Conservation (phyloP, 2,113 vertebrate species). For the Oncorhynchus clarkii region DNA sequence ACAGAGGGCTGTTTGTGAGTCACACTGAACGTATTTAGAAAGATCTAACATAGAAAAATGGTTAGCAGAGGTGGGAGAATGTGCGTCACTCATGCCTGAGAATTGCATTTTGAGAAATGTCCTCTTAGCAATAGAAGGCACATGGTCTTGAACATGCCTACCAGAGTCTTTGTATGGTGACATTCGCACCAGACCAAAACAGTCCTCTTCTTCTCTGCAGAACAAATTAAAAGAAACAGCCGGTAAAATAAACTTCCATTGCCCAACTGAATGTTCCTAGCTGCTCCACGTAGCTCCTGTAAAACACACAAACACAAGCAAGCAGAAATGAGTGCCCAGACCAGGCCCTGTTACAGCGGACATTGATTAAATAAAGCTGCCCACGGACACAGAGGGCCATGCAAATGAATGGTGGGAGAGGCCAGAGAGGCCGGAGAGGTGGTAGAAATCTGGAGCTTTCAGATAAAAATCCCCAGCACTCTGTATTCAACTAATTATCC, state of each 20-base stretch:
- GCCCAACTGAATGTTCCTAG: neutral
- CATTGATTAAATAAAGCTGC: slow-evolving; percentile 69
- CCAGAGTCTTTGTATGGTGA: no score
- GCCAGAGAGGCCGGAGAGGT: slow-evolving; percentile 29
- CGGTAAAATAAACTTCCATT: neutral
- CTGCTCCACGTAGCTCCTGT: slow-evolving; percentile 21
- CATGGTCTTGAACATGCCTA: no score
- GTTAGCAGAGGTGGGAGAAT: neutral
- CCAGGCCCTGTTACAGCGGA: slow-evolving; percentile 56
- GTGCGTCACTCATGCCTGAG: neutral
- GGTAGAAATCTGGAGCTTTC: slow-evolving; percentile 65
- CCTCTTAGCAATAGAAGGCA: no score
- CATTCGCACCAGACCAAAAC: neutral
- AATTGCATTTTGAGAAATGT: neutral
- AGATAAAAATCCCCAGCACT: slow-evolving; percentile 61
- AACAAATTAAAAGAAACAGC: neutral
- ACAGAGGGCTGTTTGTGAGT: neutral
- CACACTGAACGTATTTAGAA: neutral
- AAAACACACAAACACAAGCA: slow-evolving; percentile 25
- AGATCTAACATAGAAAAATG: neutral
- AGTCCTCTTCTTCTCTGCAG: neutral
- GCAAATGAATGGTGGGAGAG: slow-evolving; percentile 51
- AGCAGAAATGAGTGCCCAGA: slow-evolving; percentile 52
- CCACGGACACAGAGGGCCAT: slow-evolving; percentile 44
- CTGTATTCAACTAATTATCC: slow-evolving; percentile 68